Percentiles rank a stretch among this genome's conserved stretches.
These are phyloP conservation scores for Synanthedon formicaeformis DNA, from an alignment of 2,888 invertebrate species.

Conservation along the genomic window DNA sequence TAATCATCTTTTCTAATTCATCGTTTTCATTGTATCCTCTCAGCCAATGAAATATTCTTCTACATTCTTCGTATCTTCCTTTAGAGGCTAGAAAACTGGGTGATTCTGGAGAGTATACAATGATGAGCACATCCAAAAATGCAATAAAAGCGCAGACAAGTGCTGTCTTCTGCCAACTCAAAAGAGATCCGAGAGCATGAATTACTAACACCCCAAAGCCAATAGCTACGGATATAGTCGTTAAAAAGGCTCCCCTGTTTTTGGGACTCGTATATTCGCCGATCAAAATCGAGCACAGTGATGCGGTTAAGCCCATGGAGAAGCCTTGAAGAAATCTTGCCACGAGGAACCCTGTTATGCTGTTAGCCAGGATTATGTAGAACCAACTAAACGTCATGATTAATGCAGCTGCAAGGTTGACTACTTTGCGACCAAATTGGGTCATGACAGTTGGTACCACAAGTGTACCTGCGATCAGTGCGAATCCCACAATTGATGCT, in stretches of 20 bases:
- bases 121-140: slow-evolving; percentile 25
- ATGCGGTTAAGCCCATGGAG: slow-evolving; percentile 48
- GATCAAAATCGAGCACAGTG: slow-evolving; percentile 47
- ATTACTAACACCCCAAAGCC: slow-evolving; percentile 65
- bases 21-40: slow-evolving; percentile 40
- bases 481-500: slow-evolving; percentile 11
- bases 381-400: slow-evolving; percentile 54
- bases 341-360: slow-evolving; percentile 20
- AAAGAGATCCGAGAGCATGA: slow-evolving; percentile 65
- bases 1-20: slow-evolving; percentile 24
- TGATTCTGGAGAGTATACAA: slow-evolving; percentile 53
- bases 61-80: slow-evolving; percentile 52
- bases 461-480: slow-evolving; percentile 8
- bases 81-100: slow-evolving; percentile 69
- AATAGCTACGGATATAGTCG: slow-evolving; percentile 64
- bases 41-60: slow-evolving; percentile 57
- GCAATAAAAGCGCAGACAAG: slow-evolving; percentile 40
- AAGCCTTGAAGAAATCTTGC: slow-evolving; percentile 30
- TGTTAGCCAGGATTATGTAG: slow-evolving; percentile 22
- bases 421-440: slow-evolving; percentile 44
- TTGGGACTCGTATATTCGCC: slow-evolving; percentile 62
- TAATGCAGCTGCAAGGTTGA: slow-evolving; percentile 39
- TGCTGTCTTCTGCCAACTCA: slow-evolving; percentile 56
- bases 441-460: slow-evolving; percentile 31
- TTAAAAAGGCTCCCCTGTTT: slow-evolving; percentile 66